Base-by-base conservation (phyloP, 1,140 invertebrate species). In the Pinna nobilis region DNA sequence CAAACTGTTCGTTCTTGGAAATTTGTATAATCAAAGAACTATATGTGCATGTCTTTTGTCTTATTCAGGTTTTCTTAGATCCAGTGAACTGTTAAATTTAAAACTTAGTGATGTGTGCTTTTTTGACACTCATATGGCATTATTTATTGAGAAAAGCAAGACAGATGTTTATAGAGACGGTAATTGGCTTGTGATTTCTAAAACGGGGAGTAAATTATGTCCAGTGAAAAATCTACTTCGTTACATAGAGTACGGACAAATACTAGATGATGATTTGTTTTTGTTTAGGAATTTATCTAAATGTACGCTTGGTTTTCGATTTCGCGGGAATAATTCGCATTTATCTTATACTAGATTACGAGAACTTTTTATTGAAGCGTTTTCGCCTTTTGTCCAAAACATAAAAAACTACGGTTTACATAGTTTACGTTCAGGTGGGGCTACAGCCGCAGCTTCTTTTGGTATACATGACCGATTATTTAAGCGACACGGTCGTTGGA, bases 131-230 rank as follows among this genome's bases (percentile, higher is more conserved):
- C n/a, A 57, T 28, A 3, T 57, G n/a, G 41, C 44, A 9, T 28
- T 63, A 18, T 61, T 41, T 37, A 70, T 70, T 51, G 41, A 50
- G 15, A 59, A 70, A 53, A 61, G 57, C 11, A 70, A 70, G n/a
- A 70, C 68, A 3, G 68, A 70, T 51, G 18, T 60, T 2, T 51
- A 61, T 18, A 32, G 68, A 25, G 57, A 61, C 23, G 59, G 68
- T 18, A 15, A 23, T 28, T 20, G 6, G 37, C 11, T 61, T 0
- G n/a, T 61, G 15, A 39, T 70, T 25, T 15, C 57, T 23, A 37
- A 25, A 30, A 55, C 65, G 15, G 33, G 50, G 25, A 51, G 18
- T 30, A 67, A 33, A 23, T 35, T n/a, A 23, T 59, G 66, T 47
- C 66, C 37, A n/a, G 53, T 69, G 39, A 37, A 28, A 30, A 55